phyloP scores from a whole-genome alignment of 2,797 vertebrate species.

The Sarcophilus harrisii region DNA sequence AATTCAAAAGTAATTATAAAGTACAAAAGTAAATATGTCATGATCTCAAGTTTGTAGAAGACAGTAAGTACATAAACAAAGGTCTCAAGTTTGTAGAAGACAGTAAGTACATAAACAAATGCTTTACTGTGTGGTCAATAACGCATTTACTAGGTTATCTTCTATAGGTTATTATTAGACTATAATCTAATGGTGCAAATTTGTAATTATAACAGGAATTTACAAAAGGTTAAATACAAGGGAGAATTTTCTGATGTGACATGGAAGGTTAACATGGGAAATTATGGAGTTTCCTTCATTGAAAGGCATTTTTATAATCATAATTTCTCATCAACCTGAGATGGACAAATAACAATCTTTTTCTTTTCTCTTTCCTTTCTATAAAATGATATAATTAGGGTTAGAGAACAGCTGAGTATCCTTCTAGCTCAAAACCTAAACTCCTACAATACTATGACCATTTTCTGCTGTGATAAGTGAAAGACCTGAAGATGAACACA shows the following conservation, averaged over 20 bases:
- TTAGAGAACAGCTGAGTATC: too few relatives aligned
- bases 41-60: neutral
- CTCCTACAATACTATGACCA: too few relatives aligned
- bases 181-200: neutral
- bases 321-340: too few relatives aligned
- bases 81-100: too few relatives aligned
- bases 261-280: neutral
- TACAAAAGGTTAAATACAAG: slow-evolving; percentile 1
- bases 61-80: neutral
- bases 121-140: neutral
- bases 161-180: neutral
- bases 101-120: neutral
- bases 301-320: too few relatives aligned
- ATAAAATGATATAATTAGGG: too few relatives aligned
- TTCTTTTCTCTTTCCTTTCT: too few relatives aligned
- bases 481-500: too few relatives aligned
- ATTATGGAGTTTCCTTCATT: neutral
- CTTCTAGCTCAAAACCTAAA: too few relatives aligned
- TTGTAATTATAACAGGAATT: neutral
- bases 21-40: too few relatives aligned
- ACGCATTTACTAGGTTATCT: neutral
- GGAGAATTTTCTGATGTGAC: neutral
- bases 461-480: too few relatives aligned
- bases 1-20: neutral
- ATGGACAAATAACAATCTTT: too few relatives aligned